Evolutionary conservation across 2,888 invertebrate genomes (phyloP).

Genomic region (Gortyna flavago): DNA sequence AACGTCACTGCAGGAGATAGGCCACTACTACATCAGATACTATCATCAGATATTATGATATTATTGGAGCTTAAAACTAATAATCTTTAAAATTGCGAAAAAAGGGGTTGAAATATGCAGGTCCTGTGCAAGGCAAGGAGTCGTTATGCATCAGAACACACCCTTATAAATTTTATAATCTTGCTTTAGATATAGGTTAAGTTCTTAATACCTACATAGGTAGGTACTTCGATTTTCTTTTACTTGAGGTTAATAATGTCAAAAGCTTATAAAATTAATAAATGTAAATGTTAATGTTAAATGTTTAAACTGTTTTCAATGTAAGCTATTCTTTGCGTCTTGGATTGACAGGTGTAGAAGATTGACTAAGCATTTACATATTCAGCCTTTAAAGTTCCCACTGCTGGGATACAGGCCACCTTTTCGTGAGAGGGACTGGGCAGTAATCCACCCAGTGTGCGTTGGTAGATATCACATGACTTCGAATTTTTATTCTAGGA

Average conservation of each 20-base stretch:
- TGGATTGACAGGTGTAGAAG: not conserved
- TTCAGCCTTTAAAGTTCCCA: not conserved
- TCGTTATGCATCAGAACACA: not conserved
- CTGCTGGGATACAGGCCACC: not conserved
- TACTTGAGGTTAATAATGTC: not conserved
- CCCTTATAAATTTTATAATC: not conserved
- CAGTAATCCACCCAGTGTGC: too few species aligned
- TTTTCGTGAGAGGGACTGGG: too few species aligned
- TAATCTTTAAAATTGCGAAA: not conserved
- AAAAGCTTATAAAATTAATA: not conserved
- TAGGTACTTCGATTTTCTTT: not conserved
- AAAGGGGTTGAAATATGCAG: constrained; percentile 8
- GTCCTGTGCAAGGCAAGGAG: too few species aligned
- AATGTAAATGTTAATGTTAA: too few species aligned
- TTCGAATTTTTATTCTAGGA: not conserved
- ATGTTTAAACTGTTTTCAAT: not conserved
- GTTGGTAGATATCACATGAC: not conserved
- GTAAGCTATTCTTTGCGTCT: not conserved
- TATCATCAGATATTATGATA: not conserved
- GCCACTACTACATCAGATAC: too few species aligned
- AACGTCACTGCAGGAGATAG: too few species aligned
- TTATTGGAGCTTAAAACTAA: not conserved
- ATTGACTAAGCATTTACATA: not conserved
- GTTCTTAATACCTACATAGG: not conserved
- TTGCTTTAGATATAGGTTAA: too few species aligned